Evolutionary conservation across 1,140 invertebrate genomes (phyloP), one percentile per base, ranked within the genome.

Genomic region (Zaprionus camerounensis): DNA sequence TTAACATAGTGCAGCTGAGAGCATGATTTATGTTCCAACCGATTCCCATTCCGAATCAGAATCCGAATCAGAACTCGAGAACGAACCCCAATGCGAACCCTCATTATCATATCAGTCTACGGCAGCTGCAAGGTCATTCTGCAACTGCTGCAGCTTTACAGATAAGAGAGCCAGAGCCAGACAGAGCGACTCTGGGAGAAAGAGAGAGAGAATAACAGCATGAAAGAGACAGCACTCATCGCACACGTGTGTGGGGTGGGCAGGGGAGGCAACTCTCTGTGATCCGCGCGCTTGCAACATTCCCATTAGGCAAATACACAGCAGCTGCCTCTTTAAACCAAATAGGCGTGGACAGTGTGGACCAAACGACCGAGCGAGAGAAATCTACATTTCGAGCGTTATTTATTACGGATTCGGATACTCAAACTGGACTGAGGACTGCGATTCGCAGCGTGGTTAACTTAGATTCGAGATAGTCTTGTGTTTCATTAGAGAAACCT

Each of bases 1-100:
- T 88, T 88, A 88, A 88, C 84, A 88, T 90, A 81, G 84, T 59
- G 76, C 71, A 72, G 79, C 78, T 88, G 90, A 81, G 20, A 44
- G 81, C 85, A 82, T 88, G 85, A 88, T 85, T 90, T 88, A 85
- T 90, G 64, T 74, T 74, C 13, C 55, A 13, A 36, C 24, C 46
- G 44, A 11, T 20, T 12, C 20, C 44, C n/a, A 49, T 63, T 51
- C 34, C 46, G 20, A 24, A 24, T 1, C 22, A 20, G 20, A 51
- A 57, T 51, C n/a, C 56, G 57, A 22, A 62, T 63, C 63, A 28
- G 41, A 46, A 67, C 36, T 22, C 36, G 20, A 49, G 6, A 46
- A 46, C 20, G 22, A 24, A 31, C 3, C 12, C 46, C 26, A 56
- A 44, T 13, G 13, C 2, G 24, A 34, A 63, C 63, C 73, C 83